Evolutionary conservation across 1,140 invertebrate species (phyloP).

Genomic region (Tetranychus cinnabarinus): DNA sequence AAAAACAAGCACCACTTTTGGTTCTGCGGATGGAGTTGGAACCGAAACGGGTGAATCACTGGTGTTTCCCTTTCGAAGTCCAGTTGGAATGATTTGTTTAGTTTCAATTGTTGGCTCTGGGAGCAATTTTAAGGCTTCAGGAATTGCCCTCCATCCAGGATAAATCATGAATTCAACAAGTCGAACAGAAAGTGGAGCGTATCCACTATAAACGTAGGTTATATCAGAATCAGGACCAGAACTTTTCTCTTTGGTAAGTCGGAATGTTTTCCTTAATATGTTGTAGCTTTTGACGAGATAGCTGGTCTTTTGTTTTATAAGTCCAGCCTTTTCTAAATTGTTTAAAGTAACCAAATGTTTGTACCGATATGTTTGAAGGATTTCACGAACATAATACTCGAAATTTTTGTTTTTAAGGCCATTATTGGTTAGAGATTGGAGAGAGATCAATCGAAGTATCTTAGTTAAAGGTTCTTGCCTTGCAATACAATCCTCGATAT

Average conservation of each 20-base stretch:
- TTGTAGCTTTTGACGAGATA: constrained; percentile 2
- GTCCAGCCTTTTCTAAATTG: constrained; percentile 63
- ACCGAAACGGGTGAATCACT: neutral
- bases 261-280: constrained; percentile 8
- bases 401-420: constrained; percentile 71
- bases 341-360: constrained; percentile 55
- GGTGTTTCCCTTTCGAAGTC: constrained; percentile 14
- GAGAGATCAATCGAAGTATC: constrained; percentile 59
- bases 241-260: constrained; percentile 5
- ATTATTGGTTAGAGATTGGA: constrained; percentile 58
- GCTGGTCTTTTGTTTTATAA: constrained; percentile 30
- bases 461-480: constrained; percentile 51
- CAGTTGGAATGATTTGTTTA: constrained; percentile 25
- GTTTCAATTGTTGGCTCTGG: constrained; percentile 35
- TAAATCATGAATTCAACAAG: constrained; percentile 60
- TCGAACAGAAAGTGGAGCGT: constrained; percentile 73
- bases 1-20: constrained; percentile 59
- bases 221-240: constrained; percentile 43
- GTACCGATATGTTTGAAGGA: constrained; percentile 68
- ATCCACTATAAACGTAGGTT: constrained; percentile 71
- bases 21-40: constrained; percentile 16
- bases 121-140: constrained; percentile 34
- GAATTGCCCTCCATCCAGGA: constrained; percentile 50
- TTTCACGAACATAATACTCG: constrained; percentile 75
- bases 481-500: constrained; percentile 75